A percentile compares a stretch with the other conserved stretches of the same genome.
phyloP scores from a whole-genome alignment of 2,888 invertebrate species.

The Sarcophaga rosellei region DNA sequence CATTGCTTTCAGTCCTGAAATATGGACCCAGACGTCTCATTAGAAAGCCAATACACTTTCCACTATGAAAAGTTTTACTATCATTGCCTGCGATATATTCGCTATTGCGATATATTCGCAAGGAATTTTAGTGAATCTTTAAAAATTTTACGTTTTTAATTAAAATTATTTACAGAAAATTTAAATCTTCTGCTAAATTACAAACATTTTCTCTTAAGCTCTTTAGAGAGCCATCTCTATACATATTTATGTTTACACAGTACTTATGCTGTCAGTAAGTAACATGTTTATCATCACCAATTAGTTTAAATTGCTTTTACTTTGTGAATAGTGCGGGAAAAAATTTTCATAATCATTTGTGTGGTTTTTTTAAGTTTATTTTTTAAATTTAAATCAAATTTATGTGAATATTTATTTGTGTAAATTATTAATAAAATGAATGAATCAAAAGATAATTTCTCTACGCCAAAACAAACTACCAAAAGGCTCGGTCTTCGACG shows the following conservation, averaged over 20 bases:
- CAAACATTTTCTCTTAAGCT: conserved; percentile 1
- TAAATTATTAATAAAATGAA: conserved; percentile 9
- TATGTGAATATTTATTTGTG: neutral
- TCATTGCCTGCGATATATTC: too few relatives aligned
- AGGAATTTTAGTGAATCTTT: too few relatives aligned
- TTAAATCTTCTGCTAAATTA: neutral
- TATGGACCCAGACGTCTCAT: too few relatives aligned
- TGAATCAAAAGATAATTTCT: conserved; percentile 21
- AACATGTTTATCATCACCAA: neutral
- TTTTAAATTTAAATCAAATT: neutral
- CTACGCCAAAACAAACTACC: conserved; percentile 70
- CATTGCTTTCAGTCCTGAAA: too few relatives aligned
- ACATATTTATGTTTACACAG: conserved; percentile 2
- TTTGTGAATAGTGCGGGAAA: conserved; percentile 35
- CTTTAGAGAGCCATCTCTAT: conserved; percentile 3
- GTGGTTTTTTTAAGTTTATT: neutral
- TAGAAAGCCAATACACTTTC: too few relatives aligned
- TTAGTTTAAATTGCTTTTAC: conserved; percentile 8
- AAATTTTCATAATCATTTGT: neutral
- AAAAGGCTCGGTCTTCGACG: conserved; percentile 69
- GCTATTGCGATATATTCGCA: too few relatives aligned
- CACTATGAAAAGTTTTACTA: too few relatives aligned
- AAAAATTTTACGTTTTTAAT: too few relatives aligned
- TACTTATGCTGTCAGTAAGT: neutral
- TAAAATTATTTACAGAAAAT: too few relatives aligned